These are phyloP conservation scores for Ariopsis seemanni DNA, from an alignment of 2,113 vertebrate species.

Conservation along the genomic window DNA sequence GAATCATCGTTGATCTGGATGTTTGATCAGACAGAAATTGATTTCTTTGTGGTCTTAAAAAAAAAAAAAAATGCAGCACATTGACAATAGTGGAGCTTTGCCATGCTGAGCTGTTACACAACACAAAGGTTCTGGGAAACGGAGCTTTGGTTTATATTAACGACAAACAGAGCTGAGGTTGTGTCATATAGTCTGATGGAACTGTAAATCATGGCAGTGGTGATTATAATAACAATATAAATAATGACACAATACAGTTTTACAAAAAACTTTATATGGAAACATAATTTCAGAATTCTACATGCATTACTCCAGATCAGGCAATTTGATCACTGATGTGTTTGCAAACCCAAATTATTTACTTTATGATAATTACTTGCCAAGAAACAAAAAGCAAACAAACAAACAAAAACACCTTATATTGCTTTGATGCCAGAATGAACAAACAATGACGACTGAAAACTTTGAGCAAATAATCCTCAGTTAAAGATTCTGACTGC, in stretches of 20 bases:
- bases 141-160: not conserved
- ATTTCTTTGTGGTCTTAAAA: slow-evolving; percentile 17
- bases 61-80: slow-evolving; percentile 10
- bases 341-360: too few relatives aligned
- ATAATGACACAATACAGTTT: not conserved
- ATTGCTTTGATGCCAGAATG: not conserved
- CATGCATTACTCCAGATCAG: too few relatives aligned
- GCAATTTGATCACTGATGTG: not conserved
- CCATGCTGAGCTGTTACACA: not conserved
- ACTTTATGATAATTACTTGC: too few relatives aligned
- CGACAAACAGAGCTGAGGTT: not conserved
- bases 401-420: too few relatives aligned
- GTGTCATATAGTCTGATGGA: not conserved
- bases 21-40: not conserved
- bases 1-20: not conserved
- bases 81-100: slow-evolving; percentile 18
- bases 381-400: too few relatives aligned
- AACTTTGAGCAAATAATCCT: not conserved
- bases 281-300: not conserved
- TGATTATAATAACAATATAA: not conserved
- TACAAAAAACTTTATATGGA: not conserved
- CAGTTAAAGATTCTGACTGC: too few relatives aligned
- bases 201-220: not conserved
- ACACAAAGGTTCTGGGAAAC: not conserved
- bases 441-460: not conserved